A percentile compares a stretch with the other conserved stretches of the same genome.
Evolutionary conservation across 1,140 invertebrate species (phyloP).

Genomic region (Drosophila navojoa): DNA sequence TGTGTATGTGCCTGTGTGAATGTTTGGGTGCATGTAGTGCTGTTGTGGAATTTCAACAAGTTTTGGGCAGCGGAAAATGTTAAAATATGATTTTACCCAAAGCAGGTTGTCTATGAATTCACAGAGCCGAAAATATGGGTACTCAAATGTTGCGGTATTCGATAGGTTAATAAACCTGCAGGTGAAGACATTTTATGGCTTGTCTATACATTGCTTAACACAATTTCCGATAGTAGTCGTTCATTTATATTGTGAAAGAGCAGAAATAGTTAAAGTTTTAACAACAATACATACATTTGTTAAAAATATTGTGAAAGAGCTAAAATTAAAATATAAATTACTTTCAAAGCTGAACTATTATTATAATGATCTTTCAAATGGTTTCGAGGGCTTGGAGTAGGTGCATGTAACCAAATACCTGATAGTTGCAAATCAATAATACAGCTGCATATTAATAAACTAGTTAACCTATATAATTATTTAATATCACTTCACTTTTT

Average conservation of each 20-base stretch:
- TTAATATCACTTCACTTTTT: no score
- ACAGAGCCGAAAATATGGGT: slow-evolving; percentile 38
- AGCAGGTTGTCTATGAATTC: slow-evolving; percentile 55
- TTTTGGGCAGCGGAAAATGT: slow-evolving; percentile 56
- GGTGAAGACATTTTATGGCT: neutral
- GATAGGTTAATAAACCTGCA: slow-evolving; percentile 59
- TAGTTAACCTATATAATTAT: no score
- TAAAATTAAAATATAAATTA: no score
- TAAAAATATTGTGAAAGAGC: neutral
- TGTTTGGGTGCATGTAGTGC: slow-evolving; percentile 9
- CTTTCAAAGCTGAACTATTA: no score
- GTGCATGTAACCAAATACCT: no score
- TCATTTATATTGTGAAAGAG: neutral
- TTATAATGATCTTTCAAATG: no score
- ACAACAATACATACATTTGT: no score
- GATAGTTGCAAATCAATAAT: no score
- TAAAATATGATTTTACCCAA: slow-evolving; percentile 79
- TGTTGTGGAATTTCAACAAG: slow-evolving; percentile 65
- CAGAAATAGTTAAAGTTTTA: no score
- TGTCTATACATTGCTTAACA: neutral
- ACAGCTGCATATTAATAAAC: no score
- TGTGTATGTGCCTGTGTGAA: slow-evolving; percentile 10
- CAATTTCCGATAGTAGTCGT: neutral
- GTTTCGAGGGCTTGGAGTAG: no score
- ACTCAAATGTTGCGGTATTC: slow-evolving; percentile 61